Conservation (phyloP, 2,888 invertebrate genomes). For the Cactoblastis cactorum region DNA sequence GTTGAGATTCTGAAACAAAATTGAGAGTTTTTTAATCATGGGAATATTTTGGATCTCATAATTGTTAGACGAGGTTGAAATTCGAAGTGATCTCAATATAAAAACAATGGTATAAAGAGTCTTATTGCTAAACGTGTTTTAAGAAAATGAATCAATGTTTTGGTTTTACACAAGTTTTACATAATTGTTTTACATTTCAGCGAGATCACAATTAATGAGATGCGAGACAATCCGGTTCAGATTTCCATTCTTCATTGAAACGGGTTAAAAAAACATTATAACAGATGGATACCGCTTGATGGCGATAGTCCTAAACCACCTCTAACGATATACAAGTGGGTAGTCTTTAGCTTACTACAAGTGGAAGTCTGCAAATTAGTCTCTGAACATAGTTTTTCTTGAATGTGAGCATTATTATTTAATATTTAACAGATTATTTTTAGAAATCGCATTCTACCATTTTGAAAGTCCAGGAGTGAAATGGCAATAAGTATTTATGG, state of each 20-base stretch:
- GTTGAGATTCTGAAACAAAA: constrained; percentile 51
- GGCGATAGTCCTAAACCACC: too few relatives aligned
- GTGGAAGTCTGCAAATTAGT: too few relatives aligned
- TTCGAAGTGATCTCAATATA: neutral
- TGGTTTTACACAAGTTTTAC: neutral
- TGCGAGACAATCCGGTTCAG: neutral
- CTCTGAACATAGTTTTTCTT: too few relatives aligned
- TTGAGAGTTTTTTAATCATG: constrained; percentile 17
- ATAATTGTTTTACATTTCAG: neutral
- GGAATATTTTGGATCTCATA: constrained; percentile 9
- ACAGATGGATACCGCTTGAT: too few relatives aligned
- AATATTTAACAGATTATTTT: neutral
- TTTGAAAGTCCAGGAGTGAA: neutral
- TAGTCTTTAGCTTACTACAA: too few relatives aligned
- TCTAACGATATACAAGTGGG: too few relatives aligned
- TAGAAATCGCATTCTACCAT: neutral
- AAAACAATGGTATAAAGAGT: neutral
- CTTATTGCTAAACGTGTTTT: neutral
- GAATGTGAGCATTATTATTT: neutral
- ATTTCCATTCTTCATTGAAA: too few relatives aligned
- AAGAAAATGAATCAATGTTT: neutral
- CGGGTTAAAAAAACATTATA: too few relatives aligned
- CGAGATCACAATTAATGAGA: neutral
- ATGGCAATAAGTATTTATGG: neutral
- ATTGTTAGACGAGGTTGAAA: constrained; percentile 1